These are phyloP conservation scores for Andricus grossulariae DNA, from an alignment of 1,140 invertebrate genomes.

Conservation along the genomic window DNA sequence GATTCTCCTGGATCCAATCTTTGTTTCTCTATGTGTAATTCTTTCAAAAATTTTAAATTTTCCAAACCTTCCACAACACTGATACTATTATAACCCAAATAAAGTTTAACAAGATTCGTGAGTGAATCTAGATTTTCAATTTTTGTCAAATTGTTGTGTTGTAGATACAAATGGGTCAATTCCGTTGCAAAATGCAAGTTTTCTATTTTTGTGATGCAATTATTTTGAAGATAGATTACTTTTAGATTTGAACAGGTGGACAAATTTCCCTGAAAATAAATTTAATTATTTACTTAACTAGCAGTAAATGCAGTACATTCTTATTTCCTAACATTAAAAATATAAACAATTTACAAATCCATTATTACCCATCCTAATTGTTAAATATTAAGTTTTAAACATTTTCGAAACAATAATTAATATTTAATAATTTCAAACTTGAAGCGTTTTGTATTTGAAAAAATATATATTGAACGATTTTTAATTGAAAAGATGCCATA, in stretches of 20 bases:
- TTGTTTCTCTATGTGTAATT: conserved; percentile 83
- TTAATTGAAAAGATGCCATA: too few species aligned
- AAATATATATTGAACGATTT: too few species aligned
- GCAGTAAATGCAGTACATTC: too few species aligned
- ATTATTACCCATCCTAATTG: not conserved
- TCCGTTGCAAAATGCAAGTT: conserved; percentile 78
- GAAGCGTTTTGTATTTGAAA: too few species aligned
- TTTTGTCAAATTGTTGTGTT: conserved; percentile 81
- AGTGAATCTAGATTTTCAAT: conserved; percentile 80
- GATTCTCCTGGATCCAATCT: conserved; percentile 75
- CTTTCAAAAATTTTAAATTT: conserved; percentile 77
- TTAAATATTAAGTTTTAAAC: conserved; percentile 6
- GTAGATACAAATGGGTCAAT: conserved; percentile 81
- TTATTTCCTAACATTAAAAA: too few species aligned
- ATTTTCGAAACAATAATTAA: too few species aligned
- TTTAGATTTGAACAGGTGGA: conserved; percentile 74
- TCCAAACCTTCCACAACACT: conserved; percentile 82
- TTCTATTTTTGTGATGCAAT: conserved; percentile 78
- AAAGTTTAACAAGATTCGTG: conserved; percentile 79
- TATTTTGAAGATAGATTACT: conserved; percentile 82
- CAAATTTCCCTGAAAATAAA: conserved; percentile 75
- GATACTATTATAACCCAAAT: conserved; percentile 82
- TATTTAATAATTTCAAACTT: too few species aligned
- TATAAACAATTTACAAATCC: too few species aligned
- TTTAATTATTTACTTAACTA: conserved; percentile 22